phyloP scores from a whole-genome alignment of 2,797 vertebrate species.

The Phataginus tricuspis region DNA sequence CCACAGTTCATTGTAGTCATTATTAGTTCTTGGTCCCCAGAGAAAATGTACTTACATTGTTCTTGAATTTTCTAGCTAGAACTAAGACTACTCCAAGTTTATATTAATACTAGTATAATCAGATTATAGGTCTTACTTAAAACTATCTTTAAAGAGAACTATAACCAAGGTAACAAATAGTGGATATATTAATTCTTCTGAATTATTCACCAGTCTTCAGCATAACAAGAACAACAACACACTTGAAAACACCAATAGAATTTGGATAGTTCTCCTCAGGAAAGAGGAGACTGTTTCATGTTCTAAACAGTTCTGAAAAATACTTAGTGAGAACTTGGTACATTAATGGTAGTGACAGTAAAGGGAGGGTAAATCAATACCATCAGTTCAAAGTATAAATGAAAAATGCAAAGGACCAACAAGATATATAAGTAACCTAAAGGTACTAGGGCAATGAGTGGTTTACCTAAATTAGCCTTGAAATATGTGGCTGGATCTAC shows the following conservation, averaged over 20 bases:
- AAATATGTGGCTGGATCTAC: neutral
- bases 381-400: neutral
- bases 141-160: constrained; percentile 6
- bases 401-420: neutral
- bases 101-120: neutral
- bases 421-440: neutral
- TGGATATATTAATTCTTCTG: neutral
- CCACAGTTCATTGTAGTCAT: neutral
- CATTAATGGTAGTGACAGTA: neutral
- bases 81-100: constrained; percentile 17
- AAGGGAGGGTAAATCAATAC: neutral
- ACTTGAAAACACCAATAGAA: neutral
- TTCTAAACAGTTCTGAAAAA: neutral
- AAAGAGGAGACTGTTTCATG: neutral
- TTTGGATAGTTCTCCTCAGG: neutral
- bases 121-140: constrained; percentile 20
- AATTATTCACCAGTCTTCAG: constrained; percentile 12
- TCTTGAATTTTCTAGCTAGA: neutral
- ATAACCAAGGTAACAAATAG: neutral
- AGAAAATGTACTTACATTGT: neutral
- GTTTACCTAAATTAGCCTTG: neutral
- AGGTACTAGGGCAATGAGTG: neutral
- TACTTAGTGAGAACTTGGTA: neutral
- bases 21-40: neutral
- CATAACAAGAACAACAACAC: neutral